These are phyloP conservation scores for Napeogenes sylphis DNA, from an alignment of 2,888 invertebrate genomes.

Conservation along the genomic window DNA sequence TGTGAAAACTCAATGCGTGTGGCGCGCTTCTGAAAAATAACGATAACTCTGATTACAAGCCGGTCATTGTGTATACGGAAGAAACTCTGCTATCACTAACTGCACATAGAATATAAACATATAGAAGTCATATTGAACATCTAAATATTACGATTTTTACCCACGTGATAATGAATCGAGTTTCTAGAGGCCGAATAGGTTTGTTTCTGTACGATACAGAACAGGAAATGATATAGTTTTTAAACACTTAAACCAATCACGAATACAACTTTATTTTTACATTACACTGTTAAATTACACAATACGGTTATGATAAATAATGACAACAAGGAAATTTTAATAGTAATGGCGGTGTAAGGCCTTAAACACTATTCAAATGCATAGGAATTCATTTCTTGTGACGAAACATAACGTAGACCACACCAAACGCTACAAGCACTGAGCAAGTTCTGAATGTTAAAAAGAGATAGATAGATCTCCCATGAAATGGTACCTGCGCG, in stretches of 20 bases:
- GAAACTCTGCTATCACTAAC: conserved; percentile 34
- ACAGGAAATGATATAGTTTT: conserved; percentile 73
- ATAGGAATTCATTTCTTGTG: conserved; percentile 60
- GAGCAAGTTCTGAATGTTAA: conserved; percentile 50
- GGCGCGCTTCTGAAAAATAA: conserved; percentile 71
- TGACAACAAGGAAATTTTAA: conserved; percentile 50
- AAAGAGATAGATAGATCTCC: conserved; percentile 56
- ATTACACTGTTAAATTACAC: conserved; percentile 25
- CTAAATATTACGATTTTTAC: conserved; percentile 63
- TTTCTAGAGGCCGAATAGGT: conserved; percentile 69
- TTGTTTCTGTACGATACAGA: conserved; percentile 66
- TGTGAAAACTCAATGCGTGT: conserved; percentile 47
- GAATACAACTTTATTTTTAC: conserved; percentile 30
- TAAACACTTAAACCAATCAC: conserved; percentile 46
- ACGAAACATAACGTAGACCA: conserved; percentile 61
- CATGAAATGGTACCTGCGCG: conserved; percentile 69
- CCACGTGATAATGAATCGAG: conserved; percentile 76
- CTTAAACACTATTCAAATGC: conserved; percentile 63
- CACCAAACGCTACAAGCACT: conserved; percentile 46
- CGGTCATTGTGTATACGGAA: conserved; percentile 52
- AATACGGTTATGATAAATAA: conserved; percentile 33
- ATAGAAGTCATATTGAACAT: conserved; percentile 39
- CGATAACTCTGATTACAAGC: conserved; percentile 58
- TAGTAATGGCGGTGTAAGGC: conserved; percentile 72
- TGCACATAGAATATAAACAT: conserved; percentile 33